These are phyloP conservation scores for Spondyliosoma cantharus DNA, from an alignment of 2,797 vertebrate genomes.

Conservation along the genomic window DNA sequence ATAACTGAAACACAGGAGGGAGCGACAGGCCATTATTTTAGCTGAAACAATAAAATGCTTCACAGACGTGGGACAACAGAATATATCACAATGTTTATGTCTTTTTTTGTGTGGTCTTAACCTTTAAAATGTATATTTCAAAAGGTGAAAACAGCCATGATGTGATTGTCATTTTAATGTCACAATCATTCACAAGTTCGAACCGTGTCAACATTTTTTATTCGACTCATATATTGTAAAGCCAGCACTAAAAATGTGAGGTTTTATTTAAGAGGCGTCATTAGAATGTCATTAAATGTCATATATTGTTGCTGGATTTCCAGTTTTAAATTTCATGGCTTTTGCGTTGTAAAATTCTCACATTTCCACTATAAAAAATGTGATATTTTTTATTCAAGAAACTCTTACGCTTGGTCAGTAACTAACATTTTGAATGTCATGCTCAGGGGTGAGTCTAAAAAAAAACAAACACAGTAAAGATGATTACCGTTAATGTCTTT, in stretches of 20 bases:
- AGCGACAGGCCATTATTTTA: slow-evolving; percentile 10
- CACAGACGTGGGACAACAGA: neutral
- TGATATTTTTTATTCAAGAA: neutral
- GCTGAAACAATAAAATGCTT: slow-evolving; percentile 34
- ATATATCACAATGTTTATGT: slow-evolving; percentile 28
- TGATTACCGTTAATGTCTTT: slow-evolving; percentile 49
- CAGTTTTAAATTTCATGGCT: neutral
- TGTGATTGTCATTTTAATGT: slow-evolving; percentile 6
- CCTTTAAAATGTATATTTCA: slow-evolving; percentile 1
- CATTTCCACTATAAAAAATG: neutral
- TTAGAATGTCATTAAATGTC: slow-evolving; percentile 2
- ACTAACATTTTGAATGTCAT: neutral
- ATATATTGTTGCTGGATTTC: slow-evolving; percentile 11
- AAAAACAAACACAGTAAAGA: slow-evolving; percentile 33
- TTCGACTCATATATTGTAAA: neutral
- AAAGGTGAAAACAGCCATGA: neutral
- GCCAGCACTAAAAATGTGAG: neutral
- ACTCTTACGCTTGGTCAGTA: neutral
- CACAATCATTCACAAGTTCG: slow-evolving; percentile 13
- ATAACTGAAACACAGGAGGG: neutral
- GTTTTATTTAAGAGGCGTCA: slow-evolving; percentile 25
- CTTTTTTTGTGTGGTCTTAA: neutral
- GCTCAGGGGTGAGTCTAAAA: slow-evolving; percentile 15
- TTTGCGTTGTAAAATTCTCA: neutral
- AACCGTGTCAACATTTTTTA: slow-evolving; percentile 25